Conservation (phyloP, 1,140 invertebrate species). For the Neocloeon triangulifer region DNA sequence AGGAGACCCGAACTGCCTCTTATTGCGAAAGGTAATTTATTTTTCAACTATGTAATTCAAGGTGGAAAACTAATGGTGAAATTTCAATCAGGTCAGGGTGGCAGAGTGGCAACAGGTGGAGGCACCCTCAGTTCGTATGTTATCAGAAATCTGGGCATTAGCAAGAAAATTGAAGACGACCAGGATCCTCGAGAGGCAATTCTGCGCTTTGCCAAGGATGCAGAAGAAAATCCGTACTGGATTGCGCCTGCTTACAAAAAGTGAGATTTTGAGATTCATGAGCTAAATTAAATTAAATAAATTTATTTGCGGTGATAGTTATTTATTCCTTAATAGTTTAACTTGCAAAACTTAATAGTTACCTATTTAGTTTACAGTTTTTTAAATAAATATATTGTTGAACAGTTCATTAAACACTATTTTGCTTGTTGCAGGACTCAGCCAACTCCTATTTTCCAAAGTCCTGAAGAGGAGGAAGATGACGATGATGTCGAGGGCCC, state of each 20-base stretch:
- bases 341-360: slow-evolving; percentile 1
- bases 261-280: slow-evolving; percentile 7
- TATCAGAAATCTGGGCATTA: slow-evolving; percentile 80
- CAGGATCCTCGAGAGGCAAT: slow-evolving; percentile 93
- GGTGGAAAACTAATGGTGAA: background rate
- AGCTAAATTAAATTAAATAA: background rate
- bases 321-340: slow-evolving; percentile 1
- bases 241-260: slow-evolving; percentile 74
- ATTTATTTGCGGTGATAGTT: background rate
- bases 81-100: slow-evolving; percentile 53
- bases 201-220: slow-evolving; percentile 89
- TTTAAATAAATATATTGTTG: background rate
- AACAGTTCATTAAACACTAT: slow-evolving; percentile 1
- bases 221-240: slow-evolving; percentile 93
- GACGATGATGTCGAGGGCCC: slow-evolving; percentile 18
- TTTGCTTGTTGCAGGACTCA: slow-evolving; percentile 30
- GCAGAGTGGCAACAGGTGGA: slow-evolving; percentile 84
- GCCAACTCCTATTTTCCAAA: slow-evolving; percentile 50
- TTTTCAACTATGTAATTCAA: slow-evolving; percentile 1
- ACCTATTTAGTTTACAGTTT: background rate
- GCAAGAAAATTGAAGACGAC: slow-evolving; percentile 84
- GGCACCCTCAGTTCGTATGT: slow-evolving; percentile 94
- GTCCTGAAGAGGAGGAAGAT: slow-evolving; percentile 16
- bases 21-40: slow-evolving; percentile 39
- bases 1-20: slow-evolving; percentile 87